phyloP scores from a whole-genome alignment of 2,888 invertebrate species.

The Scelioninae gen. 1 region DNA sequence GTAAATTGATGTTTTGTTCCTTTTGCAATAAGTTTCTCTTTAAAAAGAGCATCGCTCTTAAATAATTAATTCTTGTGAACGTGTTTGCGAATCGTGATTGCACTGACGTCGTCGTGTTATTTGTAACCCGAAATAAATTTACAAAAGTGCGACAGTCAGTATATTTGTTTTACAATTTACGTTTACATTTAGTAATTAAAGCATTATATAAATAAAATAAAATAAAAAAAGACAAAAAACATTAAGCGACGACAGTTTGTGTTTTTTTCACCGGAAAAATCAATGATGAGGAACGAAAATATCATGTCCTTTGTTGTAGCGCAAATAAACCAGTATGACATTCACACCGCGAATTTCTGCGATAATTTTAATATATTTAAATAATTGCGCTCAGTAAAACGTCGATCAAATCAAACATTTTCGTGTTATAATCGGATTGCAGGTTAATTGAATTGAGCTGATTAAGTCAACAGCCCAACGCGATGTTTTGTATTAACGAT shows the following conservation, averaged over 20 bases:
- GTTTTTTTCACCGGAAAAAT: constrained; percentile 1
- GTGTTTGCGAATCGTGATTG: constrained; percentile 26
- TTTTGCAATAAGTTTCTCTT: constrained; percentile 25
- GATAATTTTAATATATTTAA: no score
- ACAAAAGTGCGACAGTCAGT: not conserved
- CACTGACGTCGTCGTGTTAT: constrained; percentile 8
- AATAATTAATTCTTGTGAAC: constrained; percentile 26
- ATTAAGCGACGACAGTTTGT: no score
- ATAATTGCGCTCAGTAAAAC: no score
- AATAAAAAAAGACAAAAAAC: not conserved
- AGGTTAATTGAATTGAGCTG: no score
- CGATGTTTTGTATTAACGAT: no score
- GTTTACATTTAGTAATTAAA: not conserved
- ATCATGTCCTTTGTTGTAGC: no score
- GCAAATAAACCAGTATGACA: no score
- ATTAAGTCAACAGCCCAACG: no score
- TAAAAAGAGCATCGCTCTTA: constrained; percentile 5
- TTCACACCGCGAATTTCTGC: no score
- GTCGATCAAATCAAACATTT: no score
- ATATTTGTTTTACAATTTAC: constrained; percentile 22
- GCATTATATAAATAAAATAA: not conserved
- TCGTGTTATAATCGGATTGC: no score
- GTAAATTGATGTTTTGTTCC: not conserved
- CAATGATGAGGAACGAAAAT: not conserved
- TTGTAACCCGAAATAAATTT: constrained; percentile 18